phyloP scores from a whole-genome alignment of 1,140 invertebrate genomes.

The Apolygus lucorum region DNA sequence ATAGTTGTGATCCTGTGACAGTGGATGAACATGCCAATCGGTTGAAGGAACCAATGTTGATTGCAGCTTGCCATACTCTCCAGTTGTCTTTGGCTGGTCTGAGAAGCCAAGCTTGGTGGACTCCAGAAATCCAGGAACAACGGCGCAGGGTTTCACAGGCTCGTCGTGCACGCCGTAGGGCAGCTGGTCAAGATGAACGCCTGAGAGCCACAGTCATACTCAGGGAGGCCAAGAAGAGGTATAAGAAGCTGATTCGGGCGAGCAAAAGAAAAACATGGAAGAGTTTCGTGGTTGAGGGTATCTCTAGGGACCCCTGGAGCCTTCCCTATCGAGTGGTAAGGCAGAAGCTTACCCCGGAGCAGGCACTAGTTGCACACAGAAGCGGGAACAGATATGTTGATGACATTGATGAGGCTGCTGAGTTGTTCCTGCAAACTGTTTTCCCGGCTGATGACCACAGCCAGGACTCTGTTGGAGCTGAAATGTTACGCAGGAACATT shows the following conservation, averaged over 20 bases:
- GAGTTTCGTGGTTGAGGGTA: not conserved
- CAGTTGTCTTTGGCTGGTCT: too few relatives aligned
- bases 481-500: not conserved
- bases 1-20: not conserved
- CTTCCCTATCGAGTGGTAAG: not conserved
- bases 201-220: not conserved
- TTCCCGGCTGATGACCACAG: not conserved
- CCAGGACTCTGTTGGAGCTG: not conserved
- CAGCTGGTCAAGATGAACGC: not conserved
- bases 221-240: not conserved
- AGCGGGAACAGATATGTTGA: not conserved
- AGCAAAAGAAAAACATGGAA: not conserved
- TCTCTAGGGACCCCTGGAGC: not conserved
- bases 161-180: not conserved
- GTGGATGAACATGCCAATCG: not conserved
- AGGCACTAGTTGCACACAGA: not conserved
- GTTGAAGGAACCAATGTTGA: not conserved
- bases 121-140: not conserved
- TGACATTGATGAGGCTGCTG: not conserved
- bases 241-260: not conserved
- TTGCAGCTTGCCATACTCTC: not conserved
- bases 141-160: not conserved
- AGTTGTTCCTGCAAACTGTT: not conserved
- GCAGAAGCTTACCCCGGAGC: not conserved
- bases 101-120: too few relatives aligned